Conservation (phyloP, 2,888 invertebrate genomes). For the Trachelus stipa region DNA sequence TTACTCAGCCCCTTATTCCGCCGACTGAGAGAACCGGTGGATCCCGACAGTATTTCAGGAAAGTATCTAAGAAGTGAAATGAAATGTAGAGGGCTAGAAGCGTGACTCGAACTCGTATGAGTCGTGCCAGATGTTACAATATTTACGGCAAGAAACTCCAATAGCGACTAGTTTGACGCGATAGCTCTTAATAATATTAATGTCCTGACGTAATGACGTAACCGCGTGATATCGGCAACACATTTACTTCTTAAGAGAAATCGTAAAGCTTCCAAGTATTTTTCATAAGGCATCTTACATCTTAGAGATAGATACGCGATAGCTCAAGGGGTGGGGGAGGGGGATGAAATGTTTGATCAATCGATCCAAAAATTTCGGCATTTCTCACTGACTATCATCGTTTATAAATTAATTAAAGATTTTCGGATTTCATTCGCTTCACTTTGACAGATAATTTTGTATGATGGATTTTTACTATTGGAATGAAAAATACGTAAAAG, state of each 20-base stretch:
- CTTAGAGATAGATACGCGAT: neutral
- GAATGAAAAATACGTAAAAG: too few relatives aligned
- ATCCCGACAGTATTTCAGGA: conserved; percentile 52
- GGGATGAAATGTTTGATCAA: neutral
- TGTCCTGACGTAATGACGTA: conserved; percentile 15
- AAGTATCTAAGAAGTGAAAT: conserved; percentile 58
- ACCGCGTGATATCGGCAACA: neutral
- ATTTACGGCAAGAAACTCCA: conserved; percentile 50
- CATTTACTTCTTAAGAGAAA: neutral
- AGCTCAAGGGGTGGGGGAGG: too few relatives aligned
- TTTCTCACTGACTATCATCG: too few relatives aligned
- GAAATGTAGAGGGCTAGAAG: conserved; percentile 57
- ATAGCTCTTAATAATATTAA: conserved; percentile 41
- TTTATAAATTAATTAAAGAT: too few relatives aligned
- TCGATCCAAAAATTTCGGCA: neutral
- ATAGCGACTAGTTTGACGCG: conserved; percentile 21
- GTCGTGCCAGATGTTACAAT: conserved; percentile 61
- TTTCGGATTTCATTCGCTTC: too few relatives aligned
- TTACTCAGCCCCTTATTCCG: neutral
- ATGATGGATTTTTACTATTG: too few relatives aligned
- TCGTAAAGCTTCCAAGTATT: neutral
- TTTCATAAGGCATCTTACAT: neutral
- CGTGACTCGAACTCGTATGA: conserved; percentile 60
- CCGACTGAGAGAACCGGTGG: conserved; percentile 17
- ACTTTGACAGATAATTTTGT: neutral